Conservation (phyloP, 30 jellyfish, hydroid and myxozoan species). For the Haliclystus octoradiatus region DNA sequence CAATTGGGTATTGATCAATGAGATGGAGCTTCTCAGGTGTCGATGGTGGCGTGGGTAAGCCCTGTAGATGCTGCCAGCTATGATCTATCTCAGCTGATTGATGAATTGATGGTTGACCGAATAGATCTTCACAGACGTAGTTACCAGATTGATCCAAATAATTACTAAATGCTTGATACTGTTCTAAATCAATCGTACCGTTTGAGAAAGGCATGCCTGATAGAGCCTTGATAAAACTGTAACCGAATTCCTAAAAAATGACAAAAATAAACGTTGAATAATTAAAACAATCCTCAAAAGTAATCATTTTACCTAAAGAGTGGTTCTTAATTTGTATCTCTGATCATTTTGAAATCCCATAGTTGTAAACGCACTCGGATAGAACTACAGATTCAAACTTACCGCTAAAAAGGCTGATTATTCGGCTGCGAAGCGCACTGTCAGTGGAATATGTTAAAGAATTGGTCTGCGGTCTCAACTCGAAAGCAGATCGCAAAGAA, state of each 20-base stretch:
- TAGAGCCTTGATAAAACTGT: background rate
- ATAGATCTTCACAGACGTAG: background rate
- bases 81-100: background rate
- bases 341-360: too few species aligned
- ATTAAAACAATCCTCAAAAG: background rate
- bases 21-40: slow-evolving; percentile 67
- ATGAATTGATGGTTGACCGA: background rate
- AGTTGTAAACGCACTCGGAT: too few species aligned
- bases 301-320: too few species aligned
- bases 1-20: background rate
- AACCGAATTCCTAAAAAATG: background rate
- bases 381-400: background rate
- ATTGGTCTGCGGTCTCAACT: slow-evolving; percentile 1
- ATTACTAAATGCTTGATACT: background rate
- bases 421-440: background rate
- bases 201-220: background rate
- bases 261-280: background rate
- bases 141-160: background rate
- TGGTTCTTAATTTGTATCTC: too few species aligned
- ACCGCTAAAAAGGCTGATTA: background rate
- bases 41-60: slow-evolving; percentile 69
- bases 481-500: background rate
- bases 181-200: background rate
- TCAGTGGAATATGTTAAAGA: background rate
- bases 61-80: background rate